Conservation (phyloP, 2,888 invertebrate species). For the Leucania comma region DNA sequence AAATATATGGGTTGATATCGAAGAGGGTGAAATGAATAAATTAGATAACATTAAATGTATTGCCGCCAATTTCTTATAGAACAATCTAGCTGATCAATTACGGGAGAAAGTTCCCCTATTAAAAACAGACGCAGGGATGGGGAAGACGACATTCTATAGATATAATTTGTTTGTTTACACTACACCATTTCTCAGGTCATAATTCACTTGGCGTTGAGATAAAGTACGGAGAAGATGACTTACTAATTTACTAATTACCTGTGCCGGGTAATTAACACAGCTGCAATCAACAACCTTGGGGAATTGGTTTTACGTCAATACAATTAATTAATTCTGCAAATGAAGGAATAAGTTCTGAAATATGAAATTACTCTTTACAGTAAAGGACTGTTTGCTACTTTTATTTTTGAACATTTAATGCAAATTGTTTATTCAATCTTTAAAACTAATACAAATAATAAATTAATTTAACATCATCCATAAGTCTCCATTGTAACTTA, state of each 20-base stretch:
- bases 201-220: constrained; percentile 3
- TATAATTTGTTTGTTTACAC: constrained; percentile 2
- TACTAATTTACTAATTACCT: constrained; percentile 6
- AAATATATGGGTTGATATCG: constrained; percentile 62
- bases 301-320: constrained; percentile 4
- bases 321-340: constrained; percentile 5
- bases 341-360: background rate
- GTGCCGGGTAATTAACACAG: constrained; percentile 15
- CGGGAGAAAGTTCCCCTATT: constrained; percentile 45
- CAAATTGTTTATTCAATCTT: background rate
- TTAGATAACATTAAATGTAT: constrained; percentile 72
- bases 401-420: background rate
- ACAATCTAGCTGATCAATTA: constrained; percentile 58
- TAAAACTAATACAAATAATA: background rate
- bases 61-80: constrained; percentile 63
- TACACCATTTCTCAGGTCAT: background rate
- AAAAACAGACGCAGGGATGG: constrained; percentile 38
- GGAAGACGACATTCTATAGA: constrained; percentile 10
- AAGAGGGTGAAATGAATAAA: constrained; percentile 67
- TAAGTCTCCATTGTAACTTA: constrained; percentile 6
- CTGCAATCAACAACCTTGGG: constrained; percentile 20
- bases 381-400: background rate
- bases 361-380: constrained; percentile 1
- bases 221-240: constrained; percentile 6
- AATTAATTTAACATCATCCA: constrained; percentile 12